These are phyloP conservation scores for Entomobrya multifasciata DNA, from an alignment of 2,888 invertebrate genomes.

Conservation along the genomic window DNA sequence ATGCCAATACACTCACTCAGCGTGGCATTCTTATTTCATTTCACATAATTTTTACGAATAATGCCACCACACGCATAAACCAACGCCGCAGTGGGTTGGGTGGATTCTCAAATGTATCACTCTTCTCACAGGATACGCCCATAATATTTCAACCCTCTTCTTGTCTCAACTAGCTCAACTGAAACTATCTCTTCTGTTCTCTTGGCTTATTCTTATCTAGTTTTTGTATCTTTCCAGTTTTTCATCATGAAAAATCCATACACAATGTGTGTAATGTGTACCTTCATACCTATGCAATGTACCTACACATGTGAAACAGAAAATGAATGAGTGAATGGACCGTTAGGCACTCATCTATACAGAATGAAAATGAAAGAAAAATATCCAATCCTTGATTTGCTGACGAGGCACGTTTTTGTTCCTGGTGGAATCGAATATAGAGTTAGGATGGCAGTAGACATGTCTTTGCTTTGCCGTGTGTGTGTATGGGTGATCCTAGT, in stretches of 20 bases:
- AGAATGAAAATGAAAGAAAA: conserved; percentile 2
- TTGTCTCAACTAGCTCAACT: too few relatives aligned
- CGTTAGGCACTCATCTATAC: conserved; percentile 30
- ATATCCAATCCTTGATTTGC: conserved; percentile 62
- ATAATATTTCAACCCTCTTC: conserved; percentile 61
- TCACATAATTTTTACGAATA: neutral
- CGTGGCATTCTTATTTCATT: neutral
- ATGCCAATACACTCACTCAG: conserved; percentile 47
- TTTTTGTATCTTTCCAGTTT: conserved; percentile 39
- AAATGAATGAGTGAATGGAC: conserved; percentile 52
- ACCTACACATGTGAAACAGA: neutral
- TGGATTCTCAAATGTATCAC: conserved; percentile 47
- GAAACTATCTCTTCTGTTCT: conserved; percentile 35
- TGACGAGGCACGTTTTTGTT: conserved; percentile 53
- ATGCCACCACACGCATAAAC: neutral
- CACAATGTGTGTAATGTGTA: neutral
- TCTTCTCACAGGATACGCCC: conserved; percentile 55
- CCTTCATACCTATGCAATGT: neutral
- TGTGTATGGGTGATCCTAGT: conserved; percentile 7
- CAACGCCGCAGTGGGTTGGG: conserved; percentile 37
- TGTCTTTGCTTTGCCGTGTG: neutral
- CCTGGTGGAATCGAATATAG: neutral
- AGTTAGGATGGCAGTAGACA: neutral
- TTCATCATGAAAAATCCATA: neutral
- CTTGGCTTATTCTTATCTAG: conserved; percentile 8